A percentile compares a stretch with the other conserved stretches of the same genome.
phyloP scores from a whole-genome alignment of 2,113 vertebrate genomes.

The Charina bottae region DNA sequence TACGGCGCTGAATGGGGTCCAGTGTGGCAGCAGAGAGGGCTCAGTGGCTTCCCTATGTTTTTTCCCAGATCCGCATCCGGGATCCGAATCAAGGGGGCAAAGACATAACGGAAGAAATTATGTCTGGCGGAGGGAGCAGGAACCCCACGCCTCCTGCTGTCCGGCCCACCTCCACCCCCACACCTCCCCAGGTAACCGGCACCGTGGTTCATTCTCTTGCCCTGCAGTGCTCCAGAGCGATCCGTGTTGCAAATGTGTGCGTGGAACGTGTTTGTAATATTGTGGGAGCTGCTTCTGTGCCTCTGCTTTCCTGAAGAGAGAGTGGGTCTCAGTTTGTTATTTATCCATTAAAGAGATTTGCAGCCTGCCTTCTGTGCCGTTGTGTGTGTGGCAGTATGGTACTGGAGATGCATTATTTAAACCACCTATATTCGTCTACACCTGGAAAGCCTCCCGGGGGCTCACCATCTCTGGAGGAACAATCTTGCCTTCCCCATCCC shows the following conservation, averaged over 20 bases:
- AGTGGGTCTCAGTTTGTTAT: too few species aligned
- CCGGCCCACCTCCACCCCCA: conserved; percentile 87
- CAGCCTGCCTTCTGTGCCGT: background rate
- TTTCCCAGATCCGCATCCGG: conserved; percentile 91
- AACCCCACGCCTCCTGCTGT: conserved; percentile 92
- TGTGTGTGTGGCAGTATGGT: background rate
- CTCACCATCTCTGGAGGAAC: background rate
- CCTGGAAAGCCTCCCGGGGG: background rate
- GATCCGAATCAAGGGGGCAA: conserved; percentile 97
- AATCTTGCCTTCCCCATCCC: too few species aligned
- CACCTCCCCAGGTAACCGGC: conserved; percentile 89
- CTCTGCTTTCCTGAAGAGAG: background rate
- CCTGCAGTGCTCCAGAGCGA: background rate
- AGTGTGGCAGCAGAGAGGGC: background rate
- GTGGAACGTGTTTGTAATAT: accelerated
- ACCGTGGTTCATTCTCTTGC: too few species aligned
- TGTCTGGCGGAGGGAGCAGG: conserved; percentile 95
- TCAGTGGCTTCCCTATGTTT: background rate
- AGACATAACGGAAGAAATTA: conserved; percentile 98
- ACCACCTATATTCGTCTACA: background rate
- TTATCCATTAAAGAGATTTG: too few species aligned
- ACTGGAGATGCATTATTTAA: background rate
- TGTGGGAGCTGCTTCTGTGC: background rate
- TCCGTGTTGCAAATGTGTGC: accelerated
- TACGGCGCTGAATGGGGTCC: accelerated